Evolutionary conservation across 2,888 invertebrate species (phyloP), one percentile per base, ranked within the genome.

Genomic region (Abrostola triplasia): DNA sequence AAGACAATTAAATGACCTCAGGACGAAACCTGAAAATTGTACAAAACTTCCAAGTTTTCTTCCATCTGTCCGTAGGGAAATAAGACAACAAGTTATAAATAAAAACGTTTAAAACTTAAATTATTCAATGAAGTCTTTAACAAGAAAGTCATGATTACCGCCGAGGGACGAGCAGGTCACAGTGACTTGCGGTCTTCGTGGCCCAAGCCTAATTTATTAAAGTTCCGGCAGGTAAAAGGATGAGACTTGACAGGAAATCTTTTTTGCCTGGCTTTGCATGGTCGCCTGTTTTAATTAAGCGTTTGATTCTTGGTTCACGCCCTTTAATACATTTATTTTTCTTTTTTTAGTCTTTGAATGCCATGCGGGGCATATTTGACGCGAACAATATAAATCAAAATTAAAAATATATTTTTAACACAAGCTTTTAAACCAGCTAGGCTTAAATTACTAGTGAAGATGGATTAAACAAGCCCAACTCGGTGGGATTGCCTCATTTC

Each of bases 101-200:
- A 61, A 59, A 10, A 24, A 47, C 51, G 13, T 48, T 74, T 73
- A 55, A 47, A 70, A 58, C 59, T 63, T 59, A 52, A 62, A 66
- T 54, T 51, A 58, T 73, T 63, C 62, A 61, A 76, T 75, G 65
- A 72, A 74, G 72, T 70, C 64, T 64, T 79, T 67, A 64, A 59
- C 55, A 64, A 64, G 59, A 13, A 70, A 61, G 67, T 79, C 70
- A 59, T 78, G 66, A 70, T 74, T 57, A 70, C 50, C 24, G 10
- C 40, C 24, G 7, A 0, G 13, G 44, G 24, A 6, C 9, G 24
- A 5, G 44, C 58, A 12, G 47, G 79, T 83, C 83, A 85, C 66
- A 73, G 64, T 82, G 80, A 83, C 84, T 83, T 79, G 85, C 80
- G 76, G 77, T 75, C 77, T 70, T 76, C 74, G 70, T 77, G 67